Percentiles rank a stretch among this genome's conserved stretches.
Conservation (phyloP, 2,888 invertebrate genomes). For the Orthonevra nobilis region DNA sequence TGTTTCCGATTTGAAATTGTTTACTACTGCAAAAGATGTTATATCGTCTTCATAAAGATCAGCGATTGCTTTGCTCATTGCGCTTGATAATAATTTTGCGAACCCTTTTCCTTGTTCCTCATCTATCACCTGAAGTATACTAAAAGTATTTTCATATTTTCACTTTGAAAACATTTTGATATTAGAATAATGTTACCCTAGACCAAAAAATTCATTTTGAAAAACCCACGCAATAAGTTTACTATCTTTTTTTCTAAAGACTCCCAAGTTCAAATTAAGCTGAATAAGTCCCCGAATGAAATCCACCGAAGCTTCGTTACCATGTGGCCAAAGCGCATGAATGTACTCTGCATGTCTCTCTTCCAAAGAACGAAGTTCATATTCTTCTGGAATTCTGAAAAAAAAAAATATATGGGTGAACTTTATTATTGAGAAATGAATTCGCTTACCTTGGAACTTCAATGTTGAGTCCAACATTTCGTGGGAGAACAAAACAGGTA, state of each 20-base stretch:
- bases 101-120: conserved; percentile 75
- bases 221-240: conserved; percentile 76
- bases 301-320: conserved; percentile 74
- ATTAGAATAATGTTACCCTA: conserved; percentile 72
- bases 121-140: conserved; percentile 75
- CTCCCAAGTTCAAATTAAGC: conserved; percentile 73
- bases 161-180: not conserved
- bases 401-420: not conserved
- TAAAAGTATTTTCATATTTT: not conserved
- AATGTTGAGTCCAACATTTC: conserved; percentile 61
- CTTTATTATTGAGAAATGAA: not conserved
- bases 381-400: conserved; percentile 73
- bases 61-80: conserved; percentile 74
- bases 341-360: conserved; percentile 73
- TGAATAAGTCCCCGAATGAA: conserved; percentile 74
- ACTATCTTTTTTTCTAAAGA: conserved; percentile 71
- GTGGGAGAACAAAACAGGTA: conserved; percentile 72
- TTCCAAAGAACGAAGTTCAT: conserved; percentile 70
- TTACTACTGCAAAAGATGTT: conserved; percentile 74
- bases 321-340: conserved; percentile 75
- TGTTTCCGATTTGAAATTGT: conserved; percentile 74
- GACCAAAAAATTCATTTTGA: conserved; percentile 77
- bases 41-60: conserved; percentile 71
- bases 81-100: conserved; percentile 73
- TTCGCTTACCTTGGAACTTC: conserved; percentile 67